Evolutionary conservation across 2,888 invertebrate genomes (phyloP), one percentile per base, ranked within the genome.

Genomic region (Anaspis maculata): DNA sequence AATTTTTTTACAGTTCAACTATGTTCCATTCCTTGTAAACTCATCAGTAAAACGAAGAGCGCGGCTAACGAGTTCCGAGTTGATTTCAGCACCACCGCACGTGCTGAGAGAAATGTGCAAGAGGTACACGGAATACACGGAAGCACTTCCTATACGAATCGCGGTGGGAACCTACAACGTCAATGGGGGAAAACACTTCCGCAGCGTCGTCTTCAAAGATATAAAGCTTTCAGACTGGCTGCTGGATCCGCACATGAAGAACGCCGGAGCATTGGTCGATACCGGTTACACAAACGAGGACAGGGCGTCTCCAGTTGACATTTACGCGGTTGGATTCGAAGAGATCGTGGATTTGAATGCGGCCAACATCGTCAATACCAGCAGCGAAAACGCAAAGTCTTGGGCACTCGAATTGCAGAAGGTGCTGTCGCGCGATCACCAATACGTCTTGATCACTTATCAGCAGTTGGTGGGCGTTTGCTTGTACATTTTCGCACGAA

Each of bases 341-440:
- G 98, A 98, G 72, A 96, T 98, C 47, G 97, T 99, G 6, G 98
- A 99, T 68, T 70, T 99, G 46, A 98, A 94, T 72, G 98, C 98
- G 3, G 86, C 89, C 48, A 99, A 98, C 62, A 97, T 99, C 49
- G 83, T 98, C 73, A 95, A 91, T 45, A 91, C 95, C 14, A 87
- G 90, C 62, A 81, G 83, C 25, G 89, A 90, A 52, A 94, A 95
- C 69, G 91, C 92, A 31, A 83, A 82, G 65, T 80, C 85, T 33
- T 98, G 98, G 97, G 90, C 91, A 42, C 87, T 88, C 51, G 95
- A 96, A 66, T 70, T 98, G 41, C 86, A 92, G 59, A 94, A 92
- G 66, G 83, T 90, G 13, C 70, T 97, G 41, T 74, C 94, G 44
- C 65, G 72, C 30, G 90, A 94, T 68, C 72, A 77, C 41, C 81